These are phyloP conservation scores for Stenichneumon culpator DNA, from an alignment of 2,888 invertebrate genomes.

Conservation along the genomic window DNA sequence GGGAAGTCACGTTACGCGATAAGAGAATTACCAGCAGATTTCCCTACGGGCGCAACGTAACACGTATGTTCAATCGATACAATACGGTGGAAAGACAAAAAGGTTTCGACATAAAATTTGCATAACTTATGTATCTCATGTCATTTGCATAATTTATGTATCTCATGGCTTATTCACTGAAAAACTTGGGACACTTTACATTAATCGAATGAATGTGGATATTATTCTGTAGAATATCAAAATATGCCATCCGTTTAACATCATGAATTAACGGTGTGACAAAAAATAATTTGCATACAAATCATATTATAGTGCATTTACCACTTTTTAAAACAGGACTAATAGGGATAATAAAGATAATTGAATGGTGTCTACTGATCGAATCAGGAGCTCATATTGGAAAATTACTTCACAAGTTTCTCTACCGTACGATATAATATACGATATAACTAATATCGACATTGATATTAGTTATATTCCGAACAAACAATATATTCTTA, in stretches of 20 bases:
- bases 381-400: no score
- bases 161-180: not conserved
- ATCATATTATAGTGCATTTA: no score
- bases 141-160: not conserved
- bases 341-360: no score
- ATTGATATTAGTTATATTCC: no score
- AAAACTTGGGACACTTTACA: not conserved
- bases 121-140: not conserved
- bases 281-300: no score
- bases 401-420: no score
- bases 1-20: constrained; percentile 3
- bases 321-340: no score
- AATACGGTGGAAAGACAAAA: not conserved
- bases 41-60: not conserved
- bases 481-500: no score
- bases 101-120: not conserved
- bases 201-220: not conserved
- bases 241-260: no score
- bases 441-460: no score
- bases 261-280: not conserved
- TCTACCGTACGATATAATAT: no score
- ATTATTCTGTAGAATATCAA: not conserved
- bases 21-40: not conserved
- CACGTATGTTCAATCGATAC: not conserved
- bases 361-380: no score